Evolutionary conservation across 1,140 invertebrate species (phyloP).

Genomic region (Pteromalus puparum): DNA sequence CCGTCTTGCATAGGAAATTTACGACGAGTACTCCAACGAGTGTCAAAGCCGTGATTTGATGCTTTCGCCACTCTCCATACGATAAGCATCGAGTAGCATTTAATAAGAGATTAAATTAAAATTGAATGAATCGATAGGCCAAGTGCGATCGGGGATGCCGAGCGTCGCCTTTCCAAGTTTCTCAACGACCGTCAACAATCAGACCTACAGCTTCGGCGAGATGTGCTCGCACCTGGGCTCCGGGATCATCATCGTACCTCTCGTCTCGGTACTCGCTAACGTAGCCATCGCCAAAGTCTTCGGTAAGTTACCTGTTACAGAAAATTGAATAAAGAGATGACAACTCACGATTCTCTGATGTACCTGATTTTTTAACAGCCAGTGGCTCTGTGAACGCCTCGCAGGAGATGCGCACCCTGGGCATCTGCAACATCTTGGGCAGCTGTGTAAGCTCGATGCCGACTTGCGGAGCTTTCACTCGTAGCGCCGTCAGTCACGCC

Average conservation of each 20-base stretch:
- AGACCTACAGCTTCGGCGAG: slow-evolving; percentile 76
- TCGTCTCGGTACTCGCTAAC: slow-evolving; percentile 85
- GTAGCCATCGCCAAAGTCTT: slow-evolving; percentile 89
- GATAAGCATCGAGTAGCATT: too few species aligned
- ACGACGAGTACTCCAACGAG: too few species aligned
- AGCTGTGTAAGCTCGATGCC: slow-evolving; percentile 85
- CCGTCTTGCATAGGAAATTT: neutral
- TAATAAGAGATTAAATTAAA: too few species aligned
- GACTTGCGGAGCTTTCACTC: slow-evolving; percentile 83
- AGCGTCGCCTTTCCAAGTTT: slow-evolving; percentile 76
- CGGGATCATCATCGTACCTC: slow-evolving; percentile 82
- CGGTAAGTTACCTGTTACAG: slow-evolving; percentile 71
- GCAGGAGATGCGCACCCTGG: slow-evolving; percentile 83
- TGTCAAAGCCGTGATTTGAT: too few species aligned
- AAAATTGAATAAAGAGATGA: neutral
- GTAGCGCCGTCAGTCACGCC: slow-evolving; percentile 85
- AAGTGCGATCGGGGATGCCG: slow-evolving; percentile 80
- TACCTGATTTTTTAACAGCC: slow-evolving; percentile 63
- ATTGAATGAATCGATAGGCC: slow-evolving; percentile 68
- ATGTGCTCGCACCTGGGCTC: slow-evolving; percentile 80
- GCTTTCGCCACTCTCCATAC: too few species aligned
- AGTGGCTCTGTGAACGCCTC: slow-evolving; percentile 78
- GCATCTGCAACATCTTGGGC: slow-evolving; percentile 83
- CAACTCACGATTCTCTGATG: too few species aligned
- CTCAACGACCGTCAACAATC: slow-evolving; percentile 74